Conservation (phyloP, 1,140 invertebrate species). For the Lordiphosa stackelbergi region DNA sequence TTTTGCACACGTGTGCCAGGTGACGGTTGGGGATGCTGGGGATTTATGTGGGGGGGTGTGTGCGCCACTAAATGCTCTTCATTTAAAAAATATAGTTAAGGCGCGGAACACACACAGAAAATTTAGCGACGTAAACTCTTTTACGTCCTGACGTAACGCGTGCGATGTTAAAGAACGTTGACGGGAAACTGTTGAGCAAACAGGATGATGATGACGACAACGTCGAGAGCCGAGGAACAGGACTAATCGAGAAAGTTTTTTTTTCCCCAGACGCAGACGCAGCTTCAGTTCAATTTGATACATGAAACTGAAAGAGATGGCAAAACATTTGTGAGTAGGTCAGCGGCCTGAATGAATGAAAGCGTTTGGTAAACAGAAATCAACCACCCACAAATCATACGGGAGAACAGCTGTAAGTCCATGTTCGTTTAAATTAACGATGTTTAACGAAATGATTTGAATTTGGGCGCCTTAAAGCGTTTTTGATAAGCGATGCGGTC, state of each 20-base stretch:
- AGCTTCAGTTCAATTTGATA: constrained; percentile 1
- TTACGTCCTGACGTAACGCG: constrained; percentile 38
- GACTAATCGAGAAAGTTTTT: too few species aligned
- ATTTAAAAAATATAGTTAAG: constrained; percentile 3
- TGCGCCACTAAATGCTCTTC: background rate
- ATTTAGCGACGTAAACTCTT: background rate
- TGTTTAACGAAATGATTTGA: too few species aligned
- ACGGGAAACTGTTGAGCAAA: constrained; percentile 60
- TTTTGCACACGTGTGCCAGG: too few species aligned
- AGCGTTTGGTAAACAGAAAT: too few species aligned
- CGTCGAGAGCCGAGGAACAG: constrained; percentile 2
- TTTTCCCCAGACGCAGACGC: constrained; percentile 1
- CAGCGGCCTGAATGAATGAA: too few species aligned
- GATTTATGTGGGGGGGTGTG: too few species aligned
- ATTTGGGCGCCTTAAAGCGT: too few species aligned
- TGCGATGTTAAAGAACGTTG: constrained; percentile 55
- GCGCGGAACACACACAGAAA: background rate
- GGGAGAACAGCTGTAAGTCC: too few species aligned
- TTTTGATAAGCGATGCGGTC: too few species aligned
- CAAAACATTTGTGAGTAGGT: background rate
- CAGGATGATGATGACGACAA: constrained; percentile 12
- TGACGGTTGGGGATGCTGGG: too few species aligned
- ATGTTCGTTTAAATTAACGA: too few species aligned
- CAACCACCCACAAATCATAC: too few species aligned
- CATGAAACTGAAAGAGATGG: constrained; percentile 21